These are phyloP conservation scores for Rhagoletis zephyria DNA, from an alignment of 1,140 invertebrate species.

Conservation along the genomic window DNA sequence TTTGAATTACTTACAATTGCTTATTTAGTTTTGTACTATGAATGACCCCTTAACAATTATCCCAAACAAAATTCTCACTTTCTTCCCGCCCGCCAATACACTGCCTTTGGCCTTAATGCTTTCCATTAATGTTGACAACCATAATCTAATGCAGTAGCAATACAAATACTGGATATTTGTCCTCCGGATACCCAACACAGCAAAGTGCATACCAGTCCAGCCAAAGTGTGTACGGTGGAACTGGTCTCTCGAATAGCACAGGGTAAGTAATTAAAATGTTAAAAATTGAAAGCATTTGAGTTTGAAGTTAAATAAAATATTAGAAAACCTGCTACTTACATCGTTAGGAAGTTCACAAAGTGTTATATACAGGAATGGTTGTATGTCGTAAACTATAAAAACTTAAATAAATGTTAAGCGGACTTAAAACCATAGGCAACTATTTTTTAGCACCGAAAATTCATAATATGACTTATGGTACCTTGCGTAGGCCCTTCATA, in stretches of 20 bases:
- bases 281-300: too few species aligned
- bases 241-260: slow-evolving; percentile 71
- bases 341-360: too few species aligned
- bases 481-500: too few species aligned
- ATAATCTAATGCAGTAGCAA: slow-evolving; percentile 66
- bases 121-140: slow-evolving; percentile 27
- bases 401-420: too few species aligned
- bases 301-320: too few species aligned
- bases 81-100: slow-evolving; percentile 28
- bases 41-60: slow-evolving; percentile 25
- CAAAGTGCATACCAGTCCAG: slow-evolving; percentile 73
- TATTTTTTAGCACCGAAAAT: too few species aligned
- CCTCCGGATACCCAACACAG: slow-evolving; percentile 70
- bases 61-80: slow-evolving; percentile 51
- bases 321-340: too few species aligned
- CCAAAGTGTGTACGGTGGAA: slow-evolving; percentile 73
- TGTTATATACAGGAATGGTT: too few species aligned
- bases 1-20: slow-evolving; percentile 32
- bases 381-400: too few species aligned
- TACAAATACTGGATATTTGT: slow-evolving; percentile 72
- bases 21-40: slow-evolving; percentile 51
- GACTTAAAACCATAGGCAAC: too few species aligned
- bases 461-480: too few species aligned
- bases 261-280: slow-evolving; percentile 65
- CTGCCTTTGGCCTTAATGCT: slow-evolving; percentile 50